Conservation (phyloP, 1,140 invertebrate genomes). For the Idris sp. region DNA sequence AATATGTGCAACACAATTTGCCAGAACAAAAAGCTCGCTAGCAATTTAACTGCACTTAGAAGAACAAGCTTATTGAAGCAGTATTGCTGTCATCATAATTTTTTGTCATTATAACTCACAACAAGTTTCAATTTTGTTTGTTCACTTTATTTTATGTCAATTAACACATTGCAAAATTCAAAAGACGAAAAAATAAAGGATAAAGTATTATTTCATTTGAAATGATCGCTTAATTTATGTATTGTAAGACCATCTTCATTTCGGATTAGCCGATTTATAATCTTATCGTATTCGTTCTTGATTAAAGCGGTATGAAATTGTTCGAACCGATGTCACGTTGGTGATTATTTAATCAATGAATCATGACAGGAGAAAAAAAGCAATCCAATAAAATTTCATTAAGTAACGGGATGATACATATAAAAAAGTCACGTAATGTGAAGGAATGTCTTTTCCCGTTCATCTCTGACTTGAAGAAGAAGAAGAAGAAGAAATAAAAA, state of each 20-base stretch:
- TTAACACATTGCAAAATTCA: no score
- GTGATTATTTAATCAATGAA: conserved; percentile 44
- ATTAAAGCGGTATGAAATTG: conserved; percentile 28
- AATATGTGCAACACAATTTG: conserved; percentile 44
- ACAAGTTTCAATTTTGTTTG: no score
- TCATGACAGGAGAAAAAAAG: conserved; percentile 43
- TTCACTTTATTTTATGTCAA: no score
- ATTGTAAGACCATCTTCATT: conserved; percentile 1
- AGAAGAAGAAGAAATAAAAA: no score
- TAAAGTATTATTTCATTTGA: no score
- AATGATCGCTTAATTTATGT: conserved; percentile 33
- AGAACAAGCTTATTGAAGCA: conserved; percentile 27
- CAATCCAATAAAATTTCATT: conserved; percentile 48
- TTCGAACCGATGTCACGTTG: conserved; percentile 19
- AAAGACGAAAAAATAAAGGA: no score
- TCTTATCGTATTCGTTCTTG: conserved; percentile 19
- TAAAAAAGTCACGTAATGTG: conserved; percentile 42
- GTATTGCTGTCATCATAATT: conserved; percentile 39
- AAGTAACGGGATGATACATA: conserved; percentile 47
- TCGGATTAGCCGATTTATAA: conserved; percentile 24
- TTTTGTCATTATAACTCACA: conserved; percentile 35
- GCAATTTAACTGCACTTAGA: conserved; percentile 27
- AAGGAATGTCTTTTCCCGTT: conserved; percentile 27
- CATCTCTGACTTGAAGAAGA: conserved; percentile 24
- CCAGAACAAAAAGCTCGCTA: conserved; percentile 16